phyloP scores from a whole-genome alignment of 2,888 invertebrate species.

The Crematogaster levior region DNA sequence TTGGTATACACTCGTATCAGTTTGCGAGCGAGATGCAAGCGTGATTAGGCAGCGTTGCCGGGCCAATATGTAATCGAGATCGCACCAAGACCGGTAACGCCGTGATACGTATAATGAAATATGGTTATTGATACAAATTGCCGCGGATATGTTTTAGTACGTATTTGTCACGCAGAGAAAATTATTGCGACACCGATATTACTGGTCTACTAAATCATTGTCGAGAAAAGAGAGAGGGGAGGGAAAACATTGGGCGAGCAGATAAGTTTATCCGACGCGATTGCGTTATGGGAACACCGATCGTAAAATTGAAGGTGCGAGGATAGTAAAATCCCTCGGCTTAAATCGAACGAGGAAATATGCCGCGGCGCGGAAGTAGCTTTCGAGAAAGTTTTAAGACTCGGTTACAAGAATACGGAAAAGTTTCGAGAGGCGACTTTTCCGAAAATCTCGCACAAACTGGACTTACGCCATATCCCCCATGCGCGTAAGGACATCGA shows the following conservation, averaged over 20 bases:
- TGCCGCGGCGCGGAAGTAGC: conserved; percentile 46
- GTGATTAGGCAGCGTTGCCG: conserved; percentile 42
- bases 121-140: conserved; percentile 71
- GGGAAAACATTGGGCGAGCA: not conserved
- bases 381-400: conserved; percentile 53
- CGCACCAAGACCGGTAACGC: conserved; percentile 17
- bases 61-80: conserved; percentile 46
- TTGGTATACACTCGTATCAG: conserved; percentile 7
- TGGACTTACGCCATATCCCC: conserved; percentile 16
- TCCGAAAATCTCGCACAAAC: conserved; percentile 8
- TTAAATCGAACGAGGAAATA: conserved; percentile 55
- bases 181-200: conserved; percentile 68
- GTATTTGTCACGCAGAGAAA: conserved; percentile 65
- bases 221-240: not conserved
- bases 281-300: conserved; percentile 53
- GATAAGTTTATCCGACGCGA: conserved; percentile 63
- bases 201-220: conserved; percentile 60
- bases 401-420: conserved; percentile 43
- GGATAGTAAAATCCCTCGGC: conserved; percentile 44
- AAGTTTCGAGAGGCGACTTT: conserved; percentile 44
- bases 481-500: not conserved
- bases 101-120: conserved; percentile 64
- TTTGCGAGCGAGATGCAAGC: conserved; percentile 19
- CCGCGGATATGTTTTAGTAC: conserved; percentile 59
- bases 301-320: conserved; percentile 60